Evolutionary conservation across 2,113 vertebrate genomes (phyloP), one percentile per base, ranked within the genome.

Genomic region (Holacanthus passer): DNA sequence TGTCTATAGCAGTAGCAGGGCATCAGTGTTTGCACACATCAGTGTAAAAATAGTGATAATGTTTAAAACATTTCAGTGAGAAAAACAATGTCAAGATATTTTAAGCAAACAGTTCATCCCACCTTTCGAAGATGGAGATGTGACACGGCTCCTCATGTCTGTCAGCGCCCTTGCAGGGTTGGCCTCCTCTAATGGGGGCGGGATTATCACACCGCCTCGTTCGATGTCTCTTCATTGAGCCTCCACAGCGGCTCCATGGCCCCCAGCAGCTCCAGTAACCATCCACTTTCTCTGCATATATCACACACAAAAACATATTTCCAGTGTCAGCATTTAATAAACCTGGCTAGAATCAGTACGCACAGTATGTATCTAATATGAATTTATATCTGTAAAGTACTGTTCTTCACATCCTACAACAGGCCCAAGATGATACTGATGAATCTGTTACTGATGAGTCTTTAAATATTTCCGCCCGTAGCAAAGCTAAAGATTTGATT

Each of bases 231-330:
- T 87, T 97, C 82, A 97, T 95, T 43, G 92, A 86, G 35, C 84
- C 53, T 2, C 91, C 87, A 0, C 98, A 99, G 0, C 32, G 0
- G 32, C 93, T 97, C 98, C 98, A 99, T 1, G 93, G 66, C 10
- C 96, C 95, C 97, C 98, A 99, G 90, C 98, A 99, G 59, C 95
- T 88, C 97, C 98, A 99, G 59, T 70, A 93, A 1, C 98, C 98
- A 56, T 99, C 97, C 7, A 97, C 92, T 1, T 68, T 90, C 74
- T 93, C 98, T 99, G 88, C 77, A 66, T 56, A 68, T n/a, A 29
- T 35, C 0, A 68, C 12, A 85, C 47, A 77, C 2, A 22, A 71
- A 74, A 55, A 20, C 7, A 52, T 6, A 59, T 41, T 22, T 29
- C n/a, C n/a, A 59, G 0, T 41, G 39, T 65, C 43, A 70, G 35